Percentiles rank a stretch among this genome's conserved stretches.
phyloP scores from a whole-genome alignment of 2,797 vertebrate genomes.

The Hippocampus kuda region DNA sequence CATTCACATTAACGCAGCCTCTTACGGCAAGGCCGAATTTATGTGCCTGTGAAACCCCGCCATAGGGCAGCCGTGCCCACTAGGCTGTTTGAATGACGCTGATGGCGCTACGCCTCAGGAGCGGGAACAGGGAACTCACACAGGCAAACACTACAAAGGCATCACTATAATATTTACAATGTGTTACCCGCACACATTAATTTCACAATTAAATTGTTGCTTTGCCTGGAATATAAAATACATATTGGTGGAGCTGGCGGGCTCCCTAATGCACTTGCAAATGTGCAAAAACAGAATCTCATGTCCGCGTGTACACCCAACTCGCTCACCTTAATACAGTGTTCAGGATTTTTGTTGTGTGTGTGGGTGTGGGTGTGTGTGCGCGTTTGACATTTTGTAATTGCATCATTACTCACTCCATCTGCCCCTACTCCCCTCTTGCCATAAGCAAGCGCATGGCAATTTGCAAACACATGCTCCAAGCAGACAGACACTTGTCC shows the following conservation, averaged over 20 bases:
- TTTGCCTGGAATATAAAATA: neutral
- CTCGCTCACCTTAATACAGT: slow-evolving; percentile 15
- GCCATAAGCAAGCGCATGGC: slow-evolving; percentile 36
- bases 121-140: neutral
- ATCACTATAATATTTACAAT: slow-evolving; percentile 1
- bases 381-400: slow-evolving; percentile 59
- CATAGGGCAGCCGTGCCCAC: neutral
- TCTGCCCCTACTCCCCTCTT: slow-evolving; percentile 22
- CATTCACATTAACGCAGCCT: neutral
- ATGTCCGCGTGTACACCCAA: neutral
- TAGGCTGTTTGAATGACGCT: neutral
- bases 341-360: neutral
- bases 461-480: slow-evolving; percentile 56
- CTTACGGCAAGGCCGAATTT: neutral
- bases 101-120: neutral
- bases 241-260: neutral
- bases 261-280: neutral
- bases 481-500: slow-evolving; percentile 57
- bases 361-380: slow-evolving; percentile 32
- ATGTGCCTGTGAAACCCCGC: neutral
- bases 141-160: neutral
- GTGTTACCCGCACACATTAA: neutral
- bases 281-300: neutral
- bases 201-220: neutral
- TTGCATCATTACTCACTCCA: slow-evolving; percentile 57